These are phyloP conservation scores for Digitonthophagus gazella DNA, from an alignment of 2,888 invertebrate genomes.

Conservation along the genomic window DNA sequence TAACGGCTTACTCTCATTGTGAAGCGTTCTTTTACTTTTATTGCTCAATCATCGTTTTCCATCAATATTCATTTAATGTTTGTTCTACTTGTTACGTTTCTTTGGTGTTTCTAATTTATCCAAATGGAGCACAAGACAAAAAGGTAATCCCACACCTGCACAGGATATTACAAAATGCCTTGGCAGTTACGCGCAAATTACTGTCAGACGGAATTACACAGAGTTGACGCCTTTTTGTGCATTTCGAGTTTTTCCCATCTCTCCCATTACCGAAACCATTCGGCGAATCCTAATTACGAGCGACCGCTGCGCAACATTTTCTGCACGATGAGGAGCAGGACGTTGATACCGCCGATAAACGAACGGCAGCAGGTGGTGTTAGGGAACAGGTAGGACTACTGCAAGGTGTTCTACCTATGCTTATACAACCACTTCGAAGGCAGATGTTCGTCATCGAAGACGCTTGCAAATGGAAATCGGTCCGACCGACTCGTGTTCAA, in stretches of 20 bases:
- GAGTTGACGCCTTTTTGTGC: neutral
- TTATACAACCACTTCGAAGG: neutral
- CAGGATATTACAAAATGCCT: too few species aligned
- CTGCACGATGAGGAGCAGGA: neutral
- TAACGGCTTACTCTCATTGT: too few species aligned
- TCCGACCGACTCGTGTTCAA: neutral
- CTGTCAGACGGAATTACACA: neutral
- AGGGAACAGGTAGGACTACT: neutral
- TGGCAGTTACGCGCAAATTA: neutral
- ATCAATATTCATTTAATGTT: too few species aligned
- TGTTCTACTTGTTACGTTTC: too few species aligned
- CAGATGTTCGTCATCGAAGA: neutral
- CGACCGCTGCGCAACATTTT: neutral
- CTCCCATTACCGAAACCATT: too few species aligned
- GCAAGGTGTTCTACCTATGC: neutral
- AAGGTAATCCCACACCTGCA: too few species aligned
- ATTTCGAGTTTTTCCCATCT: neutral
- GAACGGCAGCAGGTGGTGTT: neutral
- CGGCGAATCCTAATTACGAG: neutral
- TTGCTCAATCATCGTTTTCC: too few species aligned
- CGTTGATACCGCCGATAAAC: neutral
- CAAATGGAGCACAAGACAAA: too few species aligned
- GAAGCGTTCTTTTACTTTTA: too few species aligned
- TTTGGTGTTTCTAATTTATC: too few species aligned
- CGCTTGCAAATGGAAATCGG: neutral